Conservation (phyloP, 2,888 invertebrate genomes). For the Harpalus rubripes region DNA sequence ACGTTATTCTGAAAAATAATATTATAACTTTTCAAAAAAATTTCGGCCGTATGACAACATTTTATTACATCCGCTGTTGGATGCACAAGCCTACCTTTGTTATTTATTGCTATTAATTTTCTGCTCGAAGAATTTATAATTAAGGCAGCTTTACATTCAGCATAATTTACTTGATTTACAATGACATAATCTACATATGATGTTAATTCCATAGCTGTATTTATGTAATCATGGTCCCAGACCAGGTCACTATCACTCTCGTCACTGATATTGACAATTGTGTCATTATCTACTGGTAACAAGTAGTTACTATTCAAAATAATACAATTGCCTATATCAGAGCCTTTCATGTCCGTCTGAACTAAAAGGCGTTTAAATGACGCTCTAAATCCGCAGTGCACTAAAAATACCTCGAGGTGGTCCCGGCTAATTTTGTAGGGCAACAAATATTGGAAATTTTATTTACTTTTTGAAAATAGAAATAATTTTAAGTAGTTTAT, state of each 20-base stretch:
- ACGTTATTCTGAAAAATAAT: neutral
- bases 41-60: neutral
- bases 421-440: neutral
- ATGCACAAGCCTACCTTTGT: neutral
- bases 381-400: neutral
- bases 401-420: slow-evolving; percentile 5
- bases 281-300: slow-evolving; percentile 9
- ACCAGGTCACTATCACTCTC: neutral
- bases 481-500: slow-evolving; percentile 8
- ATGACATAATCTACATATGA: neutral
- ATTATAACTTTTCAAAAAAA: neutral
- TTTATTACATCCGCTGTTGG: neutral
- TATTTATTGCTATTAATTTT: neutral
- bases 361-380: slow-evolving; percentile 3
- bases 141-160: neutral
- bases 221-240: no score
- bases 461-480: neutral
- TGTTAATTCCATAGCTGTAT: neutral
- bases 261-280: neutral
- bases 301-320: neutral
- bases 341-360: neutral
- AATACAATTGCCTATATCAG: slow-evolving; percentile 5
- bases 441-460: neutral
- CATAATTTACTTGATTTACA: neutral
- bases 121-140: neutral